Base-by-base conservation (phyloP, 1,140 invertebrate genomes). In the Acromyrmex echinatior region DNA sequence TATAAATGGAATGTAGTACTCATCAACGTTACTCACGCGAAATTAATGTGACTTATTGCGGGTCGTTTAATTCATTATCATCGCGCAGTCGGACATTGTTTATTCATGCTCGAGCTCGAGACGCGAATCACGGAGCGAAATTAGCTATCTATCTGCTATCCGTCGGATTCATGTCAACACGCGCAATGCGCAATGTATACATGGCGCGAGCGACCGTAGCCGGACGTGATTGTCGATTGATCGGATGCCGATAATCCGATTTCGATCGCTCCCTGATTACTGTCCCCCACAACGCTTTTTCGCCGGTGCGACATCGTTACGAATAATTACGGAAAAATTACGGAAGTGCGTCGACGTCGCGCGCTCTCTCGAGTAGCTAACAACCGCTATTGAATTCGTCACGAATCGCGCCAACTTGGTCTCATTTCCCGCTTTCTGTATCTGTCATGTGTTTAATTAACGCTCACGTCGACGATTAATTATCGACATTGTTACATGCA, bases 151-250 rank as follows among this genome's bases (percentile, higher is more conserved):
- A 84, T 84, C 80, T n/a, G 56, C 70, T 28, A 62, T 84, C 70
- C 39, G 56, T 84, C 70, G 70, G 80, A 74, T 25, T 39, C 80
- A 21, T 84, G 80, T 84, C 80, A 84, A 84, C 80, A 84, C 60
- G 39, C 28, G 63, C 76, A 62, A 63, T 68, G 78, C 21, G 80
- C 66, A 76, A n/a, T 76, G 80, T 84, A 84, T 76, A 76, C 80
- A 84, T 18, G 80, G 28, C 79, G 66, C 68, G 66, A 71, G 53
- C 35, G 66, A 71, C 58, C 70, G 49, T 76, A 76, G 70, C 2
- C 56, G 58, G 14, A 63, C 70, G 70, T 84, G 80, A 84, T 84
- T 84, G 80, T 84, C 80, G 80, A 84, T 84, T 84, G 80, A 84
- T 76, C 80, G 56, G 56, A 62, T 74, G 53, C 80, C 80, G 80